Evolutionary conservation across 2,797 vertebrate species (phyloP), one percentile per base, ranked within the genome.

Genomic region (Diplodus sargus): DNA sequence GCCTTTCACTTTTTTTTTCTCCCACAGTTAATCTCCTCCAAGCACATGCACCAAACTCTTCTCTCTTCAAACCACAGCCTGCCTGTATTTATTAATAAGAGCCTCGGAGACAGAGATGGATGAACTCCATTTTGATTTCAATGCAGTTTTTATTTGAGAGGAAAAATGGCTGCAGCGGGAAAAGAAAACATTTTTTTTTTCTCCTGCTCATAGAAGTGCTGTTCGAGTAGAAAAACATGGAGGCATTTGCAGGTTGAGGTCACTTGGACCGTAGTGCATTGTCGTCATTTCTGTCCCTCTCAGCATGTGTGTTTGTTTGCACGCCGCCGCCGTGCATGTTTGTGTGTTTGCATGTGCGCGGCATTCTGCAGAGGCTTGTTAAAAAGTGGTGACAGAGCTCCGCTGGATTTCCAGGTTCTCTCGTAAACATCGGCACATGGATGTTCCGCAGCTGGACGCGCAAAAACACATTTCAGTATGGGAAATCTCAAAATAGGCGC

Each of bases 81-180:
- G 81, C 80, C 71, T 83, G 73, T 86, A 84, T 90, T 91, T 89
- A 90, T 92, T 89, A 93, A 90, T 78, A 83, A 74, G 69, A 84
- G 69, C 85, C 85, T 70, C 66, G 25, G 79, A 83, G 92, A 92
- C 93, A 92, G 83, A 94, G 94, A 95, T 95, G 91, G 86, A 95
- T 95, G 91, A 85, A 82, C 84, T 92, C 84, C 87, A 91, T 93
- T 94, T 91, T 88, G 76, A 91, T 88, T 92, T 81, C 91, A 66
- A n/a, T 86, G 89, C 91, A 80, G 58, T 90, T 93, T 39, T 90
- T 86, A 71, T 89, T 87, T 90, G 70, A 65, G 57, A 65, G 74
- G 57, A 79, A 85, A 72, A 89, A 83, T 68, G 59, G 60, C 68
- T 48, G 76, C 70, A 47, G 79, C 30, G 64, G 76, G 59, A 85